Percentiles rank a stretch among this genome's conserved stretches.
Evolutionary conservation across 1,140 invertebrate species (phyloP).

Genomic region (Mamestra configurata): DNA sequence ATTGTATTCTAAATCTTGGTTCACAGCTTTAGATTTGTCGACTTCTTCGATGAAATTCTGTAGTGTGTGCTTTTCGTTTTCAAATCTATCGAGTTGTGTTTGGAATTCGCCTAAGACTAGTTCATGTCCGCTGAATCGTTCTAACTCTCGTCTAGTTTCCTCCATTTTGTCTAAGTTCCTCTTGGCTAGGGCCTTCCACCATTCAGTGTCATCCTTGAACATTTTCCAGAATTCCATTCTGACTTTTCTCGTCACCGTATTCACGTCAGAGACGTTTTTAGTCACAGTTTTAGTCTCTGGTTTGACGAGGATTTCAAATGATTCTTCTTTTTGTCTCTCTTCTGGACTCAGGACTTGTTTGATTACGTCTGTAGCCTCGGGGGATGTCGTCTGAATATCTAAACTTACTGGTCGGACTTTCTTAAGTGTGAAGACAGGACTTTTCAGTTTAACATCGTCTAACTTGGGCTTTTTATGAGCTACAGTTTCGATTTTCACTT

Average conservation of each 20-base stretch:
- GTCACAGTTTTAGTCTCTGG: slow-evolving; percentile 53
- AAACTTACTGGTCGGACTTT: slow-evolving; percentile 80
- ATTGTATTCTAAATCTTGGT: slow-evolving; percentile 81
- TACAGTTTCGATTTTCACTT: slow-evolving; percentile 63
- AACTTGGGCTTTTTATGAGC: slow-evolving; percentile 64
- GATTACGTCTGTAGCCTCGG: slow-evolving; percentile 25
- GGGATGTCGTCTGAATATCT: slow-evolving; percentile 51
- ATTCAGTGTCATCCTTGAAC: slow-evolving; percentile 85
- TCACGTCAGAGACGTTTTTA: slow-evolving; percentile 35
- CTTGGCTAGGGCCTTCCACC: slow-evolving; percentile 85
- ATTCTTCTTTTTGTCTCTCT: slow-evolving; percentile 60
- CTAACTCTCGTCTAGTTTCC: slow-evolving; percentile 81
- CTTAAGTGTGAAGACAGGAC: slow-evolving; percentile 76
- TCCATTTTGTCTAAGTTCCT: slow-evolving; percentile 86
- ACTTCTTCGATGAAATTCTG: slow-evolving; percentile 83
- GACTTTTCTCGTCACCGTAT: slow-evolving; percentile 63
- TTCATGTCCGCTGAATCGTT: slow-evolving; percentile 84
- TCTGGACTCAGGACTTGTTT: slow-evolving; percentile 58
- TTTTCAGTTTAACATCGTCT: slow-evolving; percentile 68
- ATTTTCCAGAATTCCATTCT: slow-evolving; percentile 84
- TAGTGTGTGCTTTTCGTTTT: slow-evolving; percentile 77
- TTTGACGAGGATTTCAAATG: slow-evolving; percentile 63
- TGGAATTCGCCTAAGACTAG: slow-evolving; percentile 79
- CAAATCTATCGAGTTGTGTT: slow-evolving; percentile 77
- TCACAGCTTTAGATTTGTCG: slow-evolving; percentile 78